Percentiles rank a stretch among this genome's conserved stretches.
Evolutionary conservation across 2,888 invertebrate genomes (phyloP).

Genomic region (Pecten maximus): DNA sequence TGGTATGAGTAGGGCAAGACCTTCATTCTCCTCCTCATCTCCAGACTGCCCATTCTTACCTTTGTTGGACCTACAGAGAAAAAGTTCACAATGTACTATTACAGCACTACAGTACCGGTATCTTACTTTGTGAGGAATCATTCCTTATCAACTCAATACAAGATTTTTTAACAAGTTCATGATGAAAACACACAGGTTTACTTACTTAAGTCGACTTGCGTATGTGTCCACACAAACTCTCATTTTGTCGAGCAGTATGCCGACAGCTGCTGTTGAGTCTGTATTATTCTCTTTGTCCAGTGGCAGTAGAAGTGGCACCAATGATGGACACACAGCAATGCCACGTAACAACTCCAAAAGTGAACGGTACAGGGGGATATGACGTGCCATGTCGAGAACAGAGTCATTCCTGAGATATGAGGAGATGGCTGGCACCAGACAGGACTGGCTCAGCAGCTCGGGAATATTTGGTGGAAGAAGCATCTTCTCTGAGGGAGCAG

Average conservation of each 20-base stretch:
- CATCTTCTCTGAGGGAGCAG: constrained; percentile 61
- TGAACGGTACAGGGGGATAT: constrained; percentile 95
- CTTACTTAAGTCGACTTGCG: constrained; percentile 85
- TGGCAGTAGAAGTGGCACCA: constrained; percentile 87
- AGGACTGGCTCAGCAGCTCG: constrained; percentile 91
- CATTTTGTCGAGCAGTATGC: constrained; percentile 92
- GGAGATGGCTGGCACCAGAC: constrained; percentile 92
- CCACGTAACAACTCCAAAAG: constrained; percentile 90
- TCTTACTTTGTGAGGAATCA: background rate
- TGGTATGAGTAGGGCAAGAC: constrained; percentile 92
- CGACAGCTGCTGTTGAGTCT: constrained; percentile 84
- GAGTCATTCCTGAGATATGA: constrained; percentile 97
- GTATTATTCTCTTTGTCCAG: constrained; percentile 81
- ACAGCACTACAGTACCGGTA: background rate
- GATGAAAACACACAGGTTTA: constrained; percentile 39
- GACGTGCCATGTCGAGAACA: constrained; percentile 97
- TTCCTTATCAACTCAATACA: too few relatives aligned
- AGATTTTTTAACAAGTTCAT: too few relatives aligned
- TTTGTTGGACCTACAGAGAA: constrained; percentile 69
- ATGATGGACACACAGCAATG: constrained; percentile 85
- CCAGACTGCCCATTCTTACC: constrained; percentile 62
- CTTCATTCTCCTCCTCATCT: constrained; percentile 93
- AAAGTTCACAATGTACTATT: background rate
- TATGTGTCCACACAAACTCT: constrained; percentile 95
- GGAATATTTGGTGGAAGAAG: constrained; percentile 86